Evolutionary conservation across 2,797 vertebrate genomes (phyloP).

Genomic region (Falco rusticolus): DNA sequence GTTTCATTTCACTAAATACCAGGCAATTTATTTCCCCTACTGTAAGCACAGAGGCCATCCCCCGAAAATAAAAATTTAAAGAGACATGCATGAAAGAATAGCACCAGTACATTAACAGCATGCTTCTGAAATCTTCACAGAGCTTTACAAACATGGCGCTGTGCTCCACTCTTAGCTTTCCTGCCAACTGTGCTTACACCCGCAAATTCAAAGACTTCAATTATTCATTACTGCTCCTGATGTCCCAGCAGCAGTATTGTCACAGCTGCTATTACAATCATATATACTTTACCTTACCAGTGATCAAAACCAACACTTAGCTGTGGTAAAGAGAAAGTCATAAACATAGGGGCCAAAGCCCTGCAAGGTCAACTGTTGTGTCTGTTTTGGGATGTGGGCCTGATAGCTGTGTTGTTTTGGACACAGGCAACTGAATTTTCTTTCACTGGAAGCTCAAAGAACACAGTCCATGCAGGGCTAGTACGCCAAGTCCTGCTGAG

Average conservation of each 20-base stretch:
- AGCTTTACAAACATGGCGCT: background rate
- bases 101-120: background rate
- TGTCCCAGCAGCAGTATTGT: background rate
- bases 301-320: background rate
- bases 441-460: background rate
- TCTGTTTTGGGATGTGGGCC: background rate
- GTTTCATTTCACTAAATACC: background rate
- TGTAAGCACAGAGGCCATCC: background rate
- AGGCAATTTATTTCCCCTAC: background rate
- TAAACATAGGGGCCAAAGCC: background rate
- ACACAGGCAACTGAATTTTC: too few species aligned
- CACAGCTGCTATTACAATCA: accelerated
- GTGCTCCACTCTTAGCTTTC: background rate
- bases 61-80: background rate
- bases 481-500: accelerated
- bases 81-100: accelerated
- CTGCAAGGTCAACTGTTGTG: background rate
- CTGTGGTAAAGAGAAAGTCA: background rate
- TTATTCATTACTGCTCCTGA: background rate
- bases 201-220: background rate
- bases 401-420: background rate
- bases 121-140: background rate
- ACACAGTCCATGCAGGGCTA: accelerated
- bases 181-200: background rate
- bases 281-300: background rate